Percentiles rank a stretch among this genome's conserved stretches.
These are phyloP conservation scores for Hippocampus abdominalis DNA, from an alignment of 2,113 vertebrate genomes.

Conservation along the genomic window DNA sequence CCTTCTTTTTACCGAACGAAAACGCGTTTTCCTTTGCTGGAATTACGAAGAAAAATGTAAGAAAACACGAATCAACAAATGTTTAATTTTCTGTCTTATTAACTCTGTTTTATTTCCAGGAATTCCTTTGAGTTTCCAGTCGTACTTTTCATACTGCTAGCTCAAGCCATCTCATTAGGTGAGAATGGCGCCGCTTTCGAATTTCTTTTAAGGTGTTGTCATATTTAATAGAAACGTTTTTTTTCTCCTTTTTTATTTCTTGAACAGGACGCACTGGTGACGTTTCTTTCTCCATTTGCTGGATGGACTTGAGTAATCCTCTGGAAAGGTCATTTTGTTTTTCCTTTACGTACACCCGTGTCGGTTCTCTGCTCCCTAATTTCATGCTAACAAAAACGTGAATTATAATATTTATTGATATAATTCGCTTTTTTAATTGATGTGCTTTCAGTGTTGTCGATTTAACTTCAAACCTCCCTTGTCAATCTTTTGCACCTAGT, in stretches of 20 bases:
- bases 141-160: constrained; percentile 33
- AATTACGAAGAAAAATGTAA: constrained; percentile 39
- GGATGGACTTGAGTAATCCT: constrained; percentile 32
- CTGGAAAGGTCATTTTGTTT: constrained; percentile 40
- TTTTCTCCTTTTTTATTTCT: too few relatives aligned
- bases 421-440: background rate
- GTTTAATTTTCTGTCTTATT: background rate
- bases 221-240: too few relatives aligned
- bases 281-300: constrained; percentile 61
- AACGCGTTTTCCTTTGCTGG: background rate
- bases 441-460: background rate
- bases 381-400: background rate
- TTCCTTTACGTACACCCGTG: too few relatives aligned
- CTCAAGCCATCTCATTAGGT: constrained; percentile 42
- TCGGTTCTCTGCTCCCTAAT: background rate
- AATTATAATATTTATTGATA: background rate
- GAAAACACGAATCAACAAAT: background rate
- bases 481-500: background rate
- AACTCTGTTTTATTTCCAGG: constrained; percentile 31
- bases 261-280: constrained; percentile 36
- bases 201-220: too few relatives aligned
- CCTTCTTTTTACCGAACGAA: constrained; percentile 5
- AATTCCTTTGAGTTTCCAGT: constrained; percentile 23
- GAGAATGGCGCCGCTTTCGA: constrained; percentile 12
- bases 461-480: background rate